Conservation (phyloP, 53 echinoderm and acorn worm genomes). For the Antedon mediterranea region DNA sequence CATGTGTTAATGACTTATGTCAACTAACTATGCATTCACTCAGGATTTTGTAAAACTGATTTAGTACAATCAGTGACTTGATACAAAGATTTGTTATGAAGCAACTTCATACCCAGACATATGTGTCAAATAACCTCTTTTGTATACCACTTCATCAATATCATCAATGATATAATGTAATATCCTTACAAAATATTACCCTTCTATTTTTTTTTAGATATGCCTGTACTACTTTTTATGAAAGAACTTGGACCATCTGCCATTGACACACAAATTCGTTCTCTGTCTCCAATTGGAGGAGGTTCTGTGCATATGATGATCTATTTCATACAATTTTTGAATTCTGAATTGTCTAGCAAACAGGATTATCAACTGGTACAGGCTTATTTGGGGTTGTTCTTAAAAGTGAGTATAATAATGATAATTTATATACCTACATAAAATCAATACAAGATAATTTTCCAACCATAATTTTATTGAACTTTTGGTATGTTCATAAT, state of each 20-base stretch:
- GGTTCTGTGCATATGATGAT: conserved; percentile 53
- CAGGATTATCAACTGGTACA: conserved; percentile 76
- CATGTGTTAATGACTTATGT: too few species aligned
- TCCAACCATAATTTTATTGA: background rate
- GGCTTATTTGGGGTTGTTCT: conserved; percentile 55
- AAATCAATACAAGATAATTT: background rate
- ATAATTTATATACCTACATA: background rate
- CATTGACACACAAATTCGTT: conserved; percentile 64
- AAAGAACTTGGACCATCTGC: conserved; percentile 60
- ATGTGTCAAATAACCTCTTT: too few species aligned
- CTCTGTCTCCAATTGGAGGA: conserved; percentile 49
- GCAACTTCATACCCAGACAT: too few species aligned
- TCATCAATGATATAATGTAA: too few species aligned
- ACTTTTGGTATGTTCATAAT: background rate
- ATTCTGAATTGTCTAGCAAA: conserved; percentile 20
- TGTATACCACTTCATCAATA: too few species aligned
- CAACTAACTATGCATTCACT: too few species aligned
- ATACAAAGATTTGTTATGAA: too few species aligned
- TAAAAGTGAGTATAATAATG: conserved; percentile 42
- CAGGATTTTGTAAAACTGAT: too few species aligned
- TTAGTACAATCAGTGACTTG: too few species aligned
- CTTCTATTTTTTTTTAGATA: conserved; percentile 24
- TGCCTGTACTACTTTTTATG: conserved; percentile 34
- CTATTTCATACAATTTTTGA: conserved; percentile 46
- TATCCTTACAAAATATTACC: too few species aligned